phyloP scores from a whole-genome alignment of 2,888 invertebrate genomes.

The Augochlorella aurata region DNA sequence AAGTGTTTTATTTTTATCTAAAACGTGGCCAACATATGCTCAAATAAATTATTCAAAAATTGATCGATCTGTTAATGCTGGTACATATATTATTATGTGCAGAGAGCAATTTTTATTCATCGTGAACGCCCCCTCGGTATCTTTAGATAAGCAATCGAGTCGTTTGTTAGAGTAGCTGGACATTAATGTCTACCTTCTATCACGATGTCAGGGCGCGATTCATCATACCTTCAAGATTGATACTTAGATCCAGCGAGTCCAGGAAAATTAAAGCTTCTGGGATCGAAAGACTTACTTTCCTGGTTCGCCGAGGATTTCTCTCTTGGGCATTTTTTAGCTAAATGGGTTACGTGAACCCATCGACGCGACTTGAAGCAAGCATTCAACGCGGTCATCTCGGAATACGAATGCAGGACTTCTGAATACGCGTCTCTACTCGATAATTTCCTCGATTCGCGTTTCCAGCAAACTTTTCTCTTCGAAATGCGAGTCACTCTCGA shows the following conservation, averaged over 20 bases:
- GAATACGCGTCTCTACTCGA: slow-evolving; percentile 10
- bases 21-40: no score
- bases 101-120: background rate
- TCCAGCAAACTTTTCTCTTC: background rate
- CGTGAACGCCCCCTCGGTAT: background rate
- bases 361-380: background rate
- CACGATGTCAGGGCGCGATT: background rate
- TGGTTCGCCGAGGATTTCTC: background rate
- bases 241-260: background rate
- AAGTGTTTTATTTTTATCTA: no score
- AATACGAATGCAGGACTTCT: background rate
- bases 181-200: background rate
- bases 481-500: background rate
- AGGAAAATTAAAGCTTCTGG: background rate
- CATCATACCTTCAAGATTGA: background rate
- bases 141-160: background rate
- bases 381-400: slow-evolving; percentile 3
- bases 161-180: background rate
- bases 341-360: slow-evolving; percentile 5
- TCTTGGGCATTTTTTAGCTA: background rate
- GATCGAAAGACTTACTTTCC: background rate
- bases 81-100: background rate
- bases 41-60: no score
- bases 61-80: no score
- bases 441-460: slow-evolving; percentile 5